Conservation (phyloP, 2,888 invertebrate genomes). For the Dioctria linearis region DNA sequence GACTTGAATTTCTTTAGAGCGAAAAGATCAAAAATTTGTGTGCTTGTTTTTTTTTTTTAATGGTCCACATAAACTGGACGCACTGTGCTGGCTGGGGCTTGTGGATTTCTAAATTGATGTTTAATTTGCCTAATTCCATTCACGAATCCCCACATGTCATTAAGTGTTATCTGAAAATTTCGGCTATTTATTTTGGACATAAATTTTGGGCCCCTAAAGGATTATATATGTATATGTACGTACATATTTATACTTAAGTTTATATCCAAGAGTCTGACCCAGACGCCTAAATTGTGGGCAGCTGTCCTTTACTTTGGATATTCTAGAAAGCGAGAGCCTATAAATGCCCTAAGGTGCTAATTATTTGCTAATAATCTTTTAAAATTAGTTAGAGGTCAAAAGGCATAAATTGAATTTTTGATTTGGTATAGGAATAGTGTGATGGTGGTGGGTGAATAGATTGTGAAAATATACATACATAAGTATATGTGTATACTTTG, state of each 20-base stretch:
- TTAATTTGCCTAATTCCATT: constrained; percentile 50
- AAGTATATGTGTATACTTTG: too few species aligned
- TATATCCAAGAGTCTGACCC: not conserved
- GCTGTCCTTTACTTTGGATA: not conserved
- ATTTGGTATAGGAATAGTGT: too few species aligned
- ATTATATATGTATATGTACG: not conserved
- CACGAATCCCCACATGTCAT: constrained; percentile 42
- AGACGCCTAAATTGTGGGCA: constrained; percentile 10
- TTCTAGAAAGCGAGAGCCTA: not conserved
- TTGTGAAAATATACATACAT: too few species aligned
- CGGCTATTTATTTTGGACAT: constrained; percentile 46
- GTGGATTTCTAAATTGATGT: constrained; percentile 34
- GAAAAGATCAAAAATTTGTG: too few species aligned
- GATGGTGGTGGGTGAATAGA: too few species aligned
- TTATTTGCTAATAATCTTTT: constrained; percentile 27
- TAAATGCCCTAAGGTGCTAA: constrained; percentile 21
- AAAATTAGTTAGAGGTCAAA: too few species aligned
- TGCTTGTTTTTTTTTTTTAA: not conserved
- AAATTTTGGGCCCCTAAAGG: constrained; percentile 2
- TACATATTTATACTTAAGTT: too few species aligned
- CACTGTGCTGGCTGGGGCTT: constrained; percentile 6
- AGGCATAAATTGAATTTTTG: too few species aligned
- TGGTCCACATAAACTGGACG: not conserved
- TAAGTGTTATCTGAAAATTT: constrained; percentile 40
- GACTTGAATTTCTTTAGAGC: not conserved